Base-by-base conservation (phyloP, 2,888 invertebrate genomes). In the Rhamnusium bicolor region DNA sequence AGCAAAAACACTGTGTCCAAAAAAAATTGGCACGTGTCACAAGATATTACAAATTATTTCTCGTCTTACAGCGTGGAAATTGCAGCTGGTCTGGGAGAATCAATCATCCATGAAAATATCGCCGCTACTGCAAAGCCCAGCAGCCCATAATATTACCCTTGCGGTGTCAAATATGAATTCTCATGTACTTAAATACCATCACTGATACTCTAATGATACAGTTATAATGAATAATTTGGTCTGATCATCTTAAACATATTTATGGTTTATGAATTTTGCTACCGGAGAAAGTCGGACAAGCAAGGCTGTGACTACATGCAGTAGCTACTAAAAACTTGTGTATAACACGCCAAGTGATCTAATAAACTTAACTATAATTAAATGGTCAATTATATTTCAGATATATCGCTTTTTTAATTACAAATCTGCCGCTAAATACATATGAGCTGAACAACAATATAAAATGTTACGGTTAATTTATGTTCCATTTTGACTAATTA, bases 71-170 rank as follows among this genome's bases (percentile, higher is more conserved):
- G 7, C 21, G 62, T 40, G 40, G 62, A 40, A 62, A 40, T 24
- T 46, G 62, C 62, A 62, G 62, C 62, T 62, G 62, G 62, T 12
- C 62, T 21, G 4, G 58, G 10, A 49, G 32, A 69, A 49, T 58
- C 62, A 69, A 69, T 54, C 69, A 69, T 61, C 62, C 69, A 62
- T 69, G 62, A 69, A 62, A 62, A 65, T 24, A 51, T 65, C 53
- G 63, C n/a, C 58, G 58, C 58, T 58, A 58, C 58, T 32, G 58
- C 32, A 16, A 32, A 16, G 32, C 58, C 32, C 16, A 16, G 18
- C 58, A 58, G 32, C 32, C 10, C 58, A 10, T 58, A 49, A 49
- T 65, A 58, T 32, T 56, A 56, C 27, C 54, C 54, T 56, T 27
- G 24, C 27, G 27, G 54, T 27, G 54, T 56, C 54, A 56, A 56